Evolutionary conservation across 1,140 invertebrate species (phyloP), one percentile per base, ranked within the genome.

Genomic region (Globodera rostochiensis): DNA sequence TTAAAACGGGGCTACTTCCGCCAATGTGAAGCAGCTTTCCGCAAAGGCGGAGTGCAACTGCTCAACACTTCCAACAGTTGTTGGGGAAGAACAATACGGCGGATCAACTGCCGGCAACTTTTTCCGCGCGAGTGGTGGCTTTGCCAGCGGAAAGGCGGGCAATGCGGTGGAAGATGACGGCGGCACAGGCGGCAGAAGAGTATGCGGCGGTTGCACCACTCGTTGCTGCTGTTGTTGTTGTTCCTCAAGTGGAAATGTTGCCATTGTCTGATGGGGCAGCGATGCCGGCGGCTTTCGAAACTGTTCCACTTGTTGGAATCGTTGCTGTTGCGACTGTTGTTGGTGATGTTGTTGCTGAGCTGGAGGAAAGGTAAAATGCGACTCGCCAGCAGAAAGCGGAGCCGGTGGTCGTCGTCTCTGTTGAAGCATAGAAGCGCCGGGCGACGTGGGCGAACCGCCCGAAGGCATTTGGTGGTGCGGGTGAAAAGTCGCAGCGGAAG

Each of bases 281-380:
- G 81, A 80, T 25, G 81, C 81, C 46, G 81, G 81, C 46, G 81
- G 81, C 49, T 81, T 81, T 13, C 80, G 53, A 73, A 57, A 78
- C n/a, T 21, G 46, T 7, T 46, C 53, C 46, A 11, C n/a, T 45
- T 69, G 49, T n/a, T 76, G 76, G 19, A 53, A 70, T 13, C 57
- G 11, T 80, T 66, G 76, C 47, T 66, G 80, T 19, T 60, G 57
- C 57, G 15, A 19, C 19, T 60, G 57, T 11, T 64, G 57, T 46
- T 64, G 46, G 8, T 74, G 36, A 80, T 60, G 57, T 46, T 64
- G 46, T 5, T 74, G 45, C 60, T 47, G 67, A 19, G 81, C 36
- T 19, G 84, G 85, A 36, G 84, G 84, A 80, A 85, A 85, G 11
- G 82, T 80, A 60, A 85, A 85, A 45, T 84, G 82, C 25, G 84